Conservation (phyloP, 2,888 invertebrate species). For the Odontocerum albicorne region DNA sequence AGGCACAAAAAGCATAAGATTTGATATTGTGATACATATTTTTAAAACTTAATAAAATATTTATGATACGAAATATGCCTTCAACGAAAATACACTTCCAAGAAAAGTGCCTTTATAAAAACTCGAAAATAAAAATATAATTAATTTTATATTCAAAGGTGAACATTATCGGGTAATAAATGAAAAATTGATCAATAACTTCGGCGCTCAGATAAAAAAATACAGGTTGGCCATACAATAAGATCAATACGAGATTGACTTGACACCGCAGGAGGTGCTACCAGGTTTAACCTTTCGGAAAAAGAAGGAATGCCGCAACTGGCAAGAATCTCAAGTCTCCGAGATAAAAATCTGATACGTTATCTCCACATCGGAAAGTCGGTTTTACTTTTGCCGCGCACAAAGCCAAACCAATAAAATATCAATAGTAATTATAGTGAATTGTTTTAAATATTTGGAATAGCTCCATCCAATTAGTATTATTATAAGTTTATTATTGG, state of each 20-base stretch:
- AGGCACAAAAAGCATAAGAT: no score
- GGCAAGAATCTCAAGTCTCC: not conserved
- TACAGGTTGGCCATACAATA: conserved; percentile 1
- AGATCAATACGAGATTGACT: not conserved
- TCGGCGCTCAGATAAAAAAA: not conserved
- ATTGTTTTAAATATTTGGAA: no score
- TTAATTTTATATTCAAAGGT: no score
- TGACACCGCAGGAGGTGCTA: conserved; percentile 12
- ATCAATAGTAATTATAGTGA: conserved; percentile 12
- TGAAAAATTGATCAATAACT: not conserved
- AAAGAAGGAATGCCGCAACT: not conserved
- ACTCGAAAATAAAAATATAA: no score
- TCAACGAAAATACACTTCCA: no score
- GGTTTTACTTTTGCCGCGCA: not conserved
- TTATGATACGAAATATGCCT: no score
- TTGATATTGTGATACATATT: no score
- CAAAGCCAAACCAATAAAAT: conserved; percentile 6
- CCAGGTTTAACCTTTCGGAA: not conserved
- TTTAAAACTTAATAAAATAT: no score
- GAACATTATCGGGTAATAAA: no score
- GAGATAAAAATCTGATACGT: conserved; percentile 6
- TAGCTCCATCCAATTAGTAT: no score
- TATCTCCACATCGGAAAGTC: not conserved
- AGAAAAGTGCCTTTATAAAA: no score
- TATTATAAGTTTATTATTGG: no score